phyloP scores from a whole-genome alignment of 1,140 invertebrate genomes.

The Steinernema feltiae region DNA sequence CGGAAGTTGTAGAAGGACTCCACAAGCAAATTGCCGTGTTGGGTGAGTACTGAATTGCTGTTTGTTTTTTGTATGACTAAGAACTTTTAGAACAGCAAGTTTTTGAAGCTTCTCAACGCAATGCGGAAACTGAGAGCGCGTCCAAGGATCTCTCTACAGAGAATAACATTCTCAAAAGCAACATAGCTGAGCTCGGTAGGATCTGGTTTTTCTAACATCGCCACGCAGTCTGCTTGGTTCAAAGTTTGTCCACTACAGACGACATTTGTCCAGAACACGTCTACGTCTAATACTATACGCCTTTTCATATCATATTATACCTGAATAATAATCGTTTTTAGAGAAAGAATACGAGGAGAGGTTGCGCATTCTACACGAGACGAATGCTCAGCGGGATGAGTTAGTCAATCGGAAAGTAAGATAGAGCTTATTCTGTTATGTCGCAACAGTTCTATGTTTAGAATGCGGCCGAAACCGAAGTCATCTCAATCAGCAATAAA shows the following conservation, averaged over 20 bases:
- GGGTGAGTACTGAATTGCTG: neutral
- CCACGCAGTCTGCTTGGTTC: too few relatives aligned
- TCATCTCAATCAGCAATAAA: neutral
- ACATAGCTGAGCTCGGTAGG: neutral
- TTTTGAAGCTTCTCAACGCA: neutral
- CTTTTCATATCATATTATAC: neutral
- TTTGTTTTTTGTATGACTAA: neutral
- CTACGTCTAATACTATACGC: neutral
- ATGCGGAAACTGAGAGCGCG: neutral
- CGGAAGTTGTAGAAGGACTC: too few relatives aligned
- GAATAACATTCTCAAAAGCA: neutral
- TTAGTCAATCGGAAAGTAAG: neutral
- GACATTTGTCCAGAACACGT: too few relatives aligned
- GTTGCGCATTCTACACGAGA: neutral
- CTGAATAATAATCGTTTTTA: neutral
- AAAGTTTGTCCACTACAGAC: too few relatives aligned
- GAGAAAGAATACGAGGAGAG: neutral
- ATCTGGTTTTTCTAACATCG: too few relatives aligned
- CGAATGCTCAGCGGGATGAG: neutral
- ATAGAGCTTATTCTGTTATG: neutral
- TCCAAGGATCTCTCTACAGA: neutral
- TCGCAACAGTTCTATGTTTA: neutral
- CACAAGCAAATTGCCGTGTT: neutral
- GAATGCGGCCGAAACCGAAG: neutral
- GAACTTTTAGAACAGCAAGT: neutral